phyloP scores from a whole-genome alignment of 2,888 invertebrate genomes.

The Polia nebulosa region DNA sequence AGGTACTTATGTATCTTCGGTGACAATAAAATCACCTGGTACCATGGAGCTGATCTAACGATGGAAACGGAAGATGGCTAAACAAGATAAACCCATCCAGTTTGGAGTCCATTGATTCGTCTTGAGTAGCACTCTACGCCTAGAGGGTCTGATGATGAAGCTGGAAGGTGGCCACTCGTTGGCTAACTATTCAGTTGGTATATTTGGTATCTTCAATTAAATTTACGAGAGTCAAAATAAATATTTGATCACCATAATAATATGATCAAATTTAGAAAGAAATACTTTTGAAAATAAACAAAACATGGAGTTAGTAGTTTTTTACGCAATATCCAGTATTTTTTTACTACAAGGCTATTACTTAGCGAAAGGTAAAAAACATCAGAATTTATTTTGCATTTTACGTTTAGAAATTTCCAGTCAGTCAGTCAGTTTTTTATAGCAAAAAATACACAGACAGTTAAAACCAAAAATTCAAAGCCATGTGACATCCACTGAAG shows the following conservation, averaged over 20 bases:
- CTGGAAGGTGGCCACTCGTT: no score
- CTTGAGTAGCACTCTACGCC: no score
- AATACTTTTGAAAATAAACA: neutral
- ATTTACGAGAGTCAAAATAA: neutral
- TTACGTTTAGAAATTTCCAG: neutral
- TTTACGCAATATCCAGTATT: neutral
- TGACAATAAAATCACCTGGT: no score
- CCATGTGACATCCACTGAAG: no score
- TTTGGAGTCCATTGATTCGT: no score
- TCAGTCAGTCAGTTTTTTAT: neutral
- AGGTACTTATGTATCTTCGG: no score
- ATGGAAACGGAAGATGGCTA: no score
- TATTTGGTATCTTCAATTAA: no score
- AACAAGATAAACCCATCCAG: no score
- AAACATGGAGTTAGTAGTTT: neutral
- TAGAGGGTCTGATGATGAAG: no score
- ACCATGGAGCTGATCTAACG: no score
- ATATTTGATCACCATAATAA: neutral
- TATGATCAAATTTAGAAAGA: neutral
- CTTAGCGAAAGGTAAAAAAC: neutral
- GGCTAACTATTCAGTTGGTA: neutral
- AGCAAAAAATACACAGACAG: neutral
- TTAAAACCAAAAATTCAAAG: no score
- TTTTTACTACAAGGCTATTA: neutral
- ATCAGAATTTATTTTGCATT: neutral